Evolutionary conservation across 1,140 invertebrate species (phyloP).

Genomic region (Monomorium pharaonis): DNA sequence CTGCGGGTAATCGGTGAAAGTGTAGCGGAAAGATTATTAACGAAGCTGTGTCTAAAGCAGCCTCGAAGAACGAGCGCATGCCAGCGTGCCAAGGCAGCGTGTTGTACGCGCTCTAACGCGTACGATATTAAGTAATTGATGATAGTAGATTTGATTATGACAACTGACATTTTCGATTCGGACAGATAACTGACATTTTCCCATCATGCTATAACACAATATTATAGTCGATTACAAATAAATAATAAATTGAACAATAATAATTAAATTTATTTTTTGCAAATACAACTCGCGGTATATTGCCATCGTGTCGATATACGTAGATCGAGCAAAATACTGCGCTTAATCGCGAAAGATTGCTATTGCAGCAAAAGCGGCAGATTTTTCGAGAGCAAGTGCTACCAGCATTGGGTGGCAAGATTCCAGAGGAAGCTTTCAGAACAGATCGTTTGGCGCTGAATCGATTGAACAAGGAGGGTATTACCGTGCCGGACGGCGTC

Average conservation of each 20-base stretch:
- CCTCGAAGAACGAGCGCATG: background rate
- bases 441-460: conserved; percentile 87
- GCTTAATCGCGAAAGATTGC: conserved; percentile 27
- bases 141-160: background rate
- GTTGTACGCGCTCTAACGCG: too few relatives aligned
- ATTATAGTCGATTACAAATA: background rate
- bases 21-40: background rate
- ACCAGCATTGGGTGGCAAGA: conserved; percentile 88
- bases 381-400: conserved; percentile 88
- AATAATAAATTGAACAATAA: background rate
- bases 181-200: background rate
- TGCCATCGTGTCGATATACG: background rate
- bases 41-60: background rate
- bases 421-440: conserved; percentile 88
- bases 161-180: background rate
- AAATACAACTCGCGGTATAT: background rate
- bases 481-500: conserved; percentile 87
- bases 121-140: background rate
- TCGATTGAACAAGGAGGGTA: conserved; percentile 88
- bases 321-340: background rate
- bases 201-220: background rate
- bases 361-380: conserved; percentile 86
- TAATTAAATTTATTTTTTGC: background rate
- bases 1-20: conserved; percentile 7
- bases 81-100: too few relatives aligned